Conservation (phyloP, 1,140 invertebrate genomes). For the Drosophila parabipectinata region DNA sequence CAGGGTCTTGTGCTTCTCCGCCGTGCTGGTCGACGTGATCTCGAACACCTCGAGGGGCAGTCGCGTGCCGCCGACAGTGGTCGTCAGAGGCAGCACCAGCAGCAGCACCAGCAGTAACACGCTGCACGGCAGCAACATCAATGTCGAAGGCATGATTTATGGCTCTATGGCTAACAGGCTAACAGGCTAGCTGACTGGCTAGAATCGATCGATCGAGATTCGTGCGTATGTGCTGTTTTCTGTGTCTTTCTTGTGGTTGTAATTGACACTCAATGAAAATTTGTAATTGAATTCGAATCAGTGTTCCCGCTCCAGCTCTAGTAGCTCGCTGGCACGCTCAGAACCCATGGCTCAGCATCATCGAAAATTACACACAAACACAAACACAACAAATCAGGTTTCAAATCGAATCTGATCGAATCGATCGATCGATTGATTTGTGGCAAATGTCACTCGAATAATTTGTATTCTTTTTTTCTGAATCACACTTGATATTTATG, state of each 20-base stretch:
- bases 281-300: constrained; percentile 48
- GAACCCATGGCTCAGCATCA: constrained; percentile 43
- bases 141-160: constrained; percentile 46
- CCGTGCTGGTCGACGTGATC: constrained; percentile 61
- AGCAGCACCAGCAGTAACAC: constrained; percentile 50
- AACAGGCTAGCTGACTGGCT: constrained; percentile 1
- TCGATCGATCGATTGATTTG: constrained; percentile 29
- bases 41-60: constrained; percentile 81
- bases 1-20: constrained; percentile 71
- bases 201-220: constrained; percentile 8
- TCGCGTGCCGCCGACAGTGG: constrained; percentile 62
- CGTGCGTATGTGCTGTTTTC: constrained; percentile 6
- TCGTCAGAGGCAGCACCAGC: constrained; percentile 54
- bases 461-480: constrained; percentile 1
- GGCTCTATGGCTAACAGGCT: constrained; percentile 6
- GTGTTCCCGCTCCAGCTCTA: constrained; percentile 30
- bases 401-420: constrained; percentile 39
- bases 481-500: constrained; percentile 13
- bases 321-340: constrained; percentile 34
- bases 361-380: constrained; percentile 37
- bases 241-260: constrained; percentile 27
- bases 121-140: constrained; percentile 47
- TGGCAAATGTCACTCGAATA: constrained; percentile 50
- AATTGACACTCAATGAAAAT: constrained; percentile 48
- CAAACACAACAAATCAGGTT: constrained; percentile 55